These are phyloP conservation scores for Ormyrus pomaceus DNA, from an alignment of 2,888 invertebrate genomes.

Conservation along the genomic window DNA sequence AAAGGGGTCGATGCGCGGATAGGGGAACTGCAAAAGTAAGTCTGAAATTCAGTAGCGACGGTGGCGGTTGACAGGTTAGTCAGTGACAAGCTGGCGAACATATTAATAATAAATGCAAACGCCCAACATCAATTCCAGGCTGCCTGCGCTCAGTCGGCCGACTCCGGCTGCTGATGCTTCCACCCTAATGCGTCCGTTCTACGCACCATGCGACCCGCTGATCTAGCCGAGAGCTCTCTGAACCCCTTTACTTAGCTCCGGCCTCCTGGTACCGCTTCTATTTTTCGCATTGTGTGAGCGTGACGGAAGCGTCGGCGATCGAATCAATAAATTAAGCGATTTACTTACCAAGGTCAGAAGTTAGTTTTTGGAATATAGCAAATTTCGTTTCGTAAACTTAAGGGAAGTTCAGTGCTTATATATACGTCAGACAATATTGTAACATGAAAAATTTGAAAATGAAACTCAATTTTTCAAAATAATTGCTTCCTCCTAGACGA, in stretches of 20 bases:
- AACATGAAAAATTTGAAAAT: too few species aligned
- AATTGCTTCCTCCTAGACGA: too few species aligned
- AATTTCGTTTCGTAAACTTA: too few species aligned
- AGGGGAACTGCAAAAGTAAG: slow-evolving; percentile 53
- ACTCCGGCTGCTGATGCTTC: slow-evolving; percentile 40
- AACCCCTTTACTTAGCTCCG: slow-evolving; percentile 43
- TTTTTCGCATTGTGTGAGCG: too few species aligned
- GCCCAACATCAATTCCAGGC: slow-evolving; percentile 73
- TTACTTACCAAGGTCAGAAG: too few species aligned
- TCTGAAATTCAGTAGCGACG: slow-evolving; percentile 63
- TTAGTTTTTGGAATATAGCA: too few species aligned
- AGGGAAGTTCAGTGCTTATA: too few species aligned
- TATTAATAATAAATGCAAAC: slow-evolving; percentile 75
- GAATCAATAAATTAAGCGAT: not conserved
- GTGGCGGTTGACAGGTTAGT: slow-evolving; percentile 68
- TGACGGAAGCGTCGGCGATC: not conserved
- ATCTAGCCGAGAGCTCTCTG: not conserved
- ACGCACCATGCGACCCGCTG: slow-evolving; percentile 31
- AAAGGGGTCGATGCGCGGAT: slow-evolving; percentile 30
- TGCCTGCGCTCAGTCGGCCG: slow-evolving; percentile 44
- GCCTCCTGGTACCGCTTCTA: slow-evolving; percentile 9
- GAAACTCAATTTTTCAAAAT: too few species aligned
- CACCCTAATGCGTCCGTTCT: slow-evolving; percentile 54
- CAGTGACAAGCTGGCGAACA: slow-evolving; percentile 71
- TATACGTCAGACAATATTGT: too few species aligned